phyloP scores from a whole-genome alignment of 2,888 invertebrate genomes.

The Laspeyria flexula region DNA sequence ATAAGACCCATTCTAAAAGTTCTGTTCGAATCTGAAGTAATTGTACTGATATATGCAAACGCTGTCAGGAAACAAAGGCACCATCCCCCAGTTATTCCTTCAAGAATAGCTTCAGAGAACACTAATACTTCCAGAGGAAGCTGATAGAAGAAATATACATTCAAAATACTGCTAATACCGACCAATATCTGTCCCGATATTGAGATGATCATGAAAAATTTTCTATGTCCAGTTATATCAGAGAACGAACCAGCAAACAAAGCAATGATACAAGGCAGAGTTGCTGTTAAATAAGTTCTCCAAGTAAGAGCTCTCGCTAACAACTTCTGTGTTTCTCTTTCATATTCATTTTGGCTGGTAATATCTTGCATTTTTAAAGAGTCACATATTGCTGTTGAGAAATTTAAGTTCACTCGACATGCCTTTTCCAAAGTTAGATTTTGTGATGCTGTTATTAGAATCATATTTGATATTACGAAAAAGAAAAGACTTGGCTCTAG shows the following conservation, averaged over 20 bases:
- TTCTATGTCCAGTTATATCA: conserved; percentile 88
- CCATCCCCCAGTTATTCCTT: conserved; percentile 92
- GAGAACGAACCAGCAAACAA: conserved; percentile 92
- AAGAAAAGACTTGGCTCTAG: conserved; percentile 68
- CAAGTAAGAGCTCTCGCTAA: conserved; percentile 91
- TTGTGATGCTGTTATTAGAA: conserved; percentile 90
- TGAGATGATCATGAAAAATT: conserved; percentile 91
- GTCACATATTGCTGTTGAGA: conserved; percentile 89
- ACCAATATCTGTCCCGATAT: conserved; percentile 90
- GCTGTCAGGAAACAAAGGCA: conserved; percentile 92
- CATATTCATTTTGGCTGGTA: conserved; percentile 78
- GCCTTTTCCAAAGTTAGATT: conserved; percentile 94
- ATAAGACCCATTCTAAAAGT: conserved; percentile 94
- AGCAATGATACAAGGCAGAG: conserved; percentile 91
- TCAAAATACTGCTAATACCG: conserved; percentile 89
- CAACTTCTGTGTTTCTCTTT: conserved; percentile 87
- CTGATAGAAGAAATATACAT: conserved; percentile 90
- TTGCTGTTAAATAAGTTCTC: conserved; percentile 93
- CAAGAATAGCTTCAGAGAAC: conserved; percentile 90
- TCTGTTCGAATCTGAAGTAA: conserved; percentile 91
- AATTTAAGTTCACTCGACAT: conserved; percentile 92
- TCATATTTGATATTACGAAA: conserved; percentile 59
- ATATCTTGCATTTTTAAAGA: conserved; percentile 89
- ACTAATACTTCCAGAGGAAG: conserved; percentile 91
- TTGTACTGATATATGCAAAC: conserved; percentile 93